Evolutionary conservation across 2,888 invertebrate species (phyloP), one percentile per base, ranked within the genome.

Genomic region (Drosophila koepferae): DNA sequence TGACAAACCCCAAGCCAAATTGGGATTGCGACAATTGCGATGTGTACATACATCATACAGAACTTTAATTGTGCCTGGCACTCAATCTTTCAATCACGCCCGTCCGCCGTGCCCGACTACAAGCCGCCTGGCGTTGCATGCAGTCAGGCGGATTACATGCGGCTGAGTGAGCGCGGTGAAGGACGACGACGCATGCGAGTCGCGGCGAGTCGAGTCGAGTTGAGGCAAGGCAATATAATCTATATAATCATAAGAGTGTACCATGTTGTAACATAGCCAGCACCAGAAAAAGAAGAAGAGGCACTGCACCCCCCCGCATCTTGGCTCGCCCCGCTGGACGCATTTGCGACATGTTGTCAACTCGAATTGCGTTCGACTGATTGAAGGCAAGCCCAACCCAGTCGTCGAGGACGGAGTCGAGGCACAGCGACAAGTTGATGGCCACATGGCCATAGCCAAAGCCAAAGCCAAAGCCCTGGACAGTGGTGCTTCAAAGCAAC

Each of bases 281-380:
- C 51, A 51, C 23, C 38, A 38, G 53, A 9, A 16, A 9, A 38
- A 1, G 31, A 31, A 58, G 74, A 44, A 28, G 5, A 12, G 40
- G 60, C 59, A 48, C 14, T 54, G 68, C 34, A 59, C 31, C 58
- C 18, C 38, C 63, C n/a, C n/a, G n/a, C 36, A 9, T 44, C 63
- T 44, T 31, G 41, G 5, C 12, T 18, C 46, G 28, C 28, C 49
- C 67, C 56, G 69, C 72, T 72, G 80, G 74, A 87, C 82, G 81
- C 87, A 86, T 82, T 89, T 89, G 90, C 91, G 91, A 91, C 91
- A 91, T 91, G 91, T 91, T 92, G 91, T 92, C 91, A 92, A 91
- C 91, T 92, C 78, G 90, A 92, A 92, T 92, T 91, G 92, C 91
- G 91, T 92, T 92, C 91, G 86, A 87, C 86, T 87, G 86, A 87